Conservation (phyloP, 2,888 invertebrate genomes). For the Mylabris sibirica region DNA sequence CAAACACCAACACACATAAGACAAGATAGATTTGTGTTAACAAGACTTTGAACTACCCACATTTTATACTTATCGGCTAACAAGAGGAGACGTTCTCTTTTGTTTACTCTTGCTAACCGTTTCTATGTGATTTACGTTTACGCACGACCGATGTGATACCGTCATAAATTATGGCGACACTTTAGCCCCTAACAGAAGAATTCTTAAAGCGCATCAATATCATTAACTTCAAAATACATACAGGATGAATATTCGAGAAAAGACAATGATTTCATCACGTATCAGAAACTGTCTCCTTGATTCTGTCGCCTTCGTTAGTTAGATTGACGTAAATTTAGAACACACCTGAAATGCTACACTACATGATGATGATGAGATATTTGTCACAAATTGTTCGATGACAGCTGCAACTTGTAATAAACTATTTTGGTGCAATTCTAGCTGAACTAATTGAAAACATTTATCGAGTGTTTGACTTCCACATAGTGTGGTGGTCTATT, state of each 20-base stretch:
- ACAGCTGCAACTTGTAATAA: constrained; percentile 14
- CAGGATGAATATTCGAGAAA: not conserved
- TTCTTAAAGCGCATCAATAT: not conserved
- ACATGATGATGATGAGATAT: not conserved
- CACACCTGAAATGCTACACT: not conserved
- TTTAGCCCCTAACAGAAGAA: constrained; percentile 4
- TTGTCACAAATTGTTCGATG: not conserved
- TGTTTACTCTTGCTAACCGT: constrained; percentile 34
- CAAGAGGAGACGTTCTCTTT: constrained; percentile 28
- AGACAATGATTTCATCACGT: not conserved
- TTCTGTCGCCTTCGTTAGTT: not conserved
- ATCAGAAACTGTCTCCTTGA: too few relatives aligned
- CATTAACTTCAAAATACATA: constrained; percentile 2
- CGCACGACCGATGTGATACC: constrained; percentile 11
- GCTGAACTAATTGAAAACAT: constrained; percentile 31
- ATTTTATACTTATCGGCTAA: constrained; percentile 31
- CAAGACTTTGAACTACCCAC: constrained; percentile 32
- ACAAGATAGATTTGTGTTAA: constrained; percentile 35
- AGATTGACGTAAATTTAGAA: not conserved
- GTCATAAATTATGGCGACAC: constrained; percentile 15
- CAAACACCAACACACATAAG: constrained; percentile 27
- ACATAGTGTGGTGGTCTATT: constrained; percentile 28
- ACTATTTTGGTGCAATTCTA: constrained; percentile 12
- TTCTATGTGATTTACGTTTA: constrained; percentile 31
- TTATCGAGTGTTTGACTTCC: constrained; percentile 21